Conservation (phyloP, 2,888 invertebrate species). For the Chrysolina haemoptera region DNA sequence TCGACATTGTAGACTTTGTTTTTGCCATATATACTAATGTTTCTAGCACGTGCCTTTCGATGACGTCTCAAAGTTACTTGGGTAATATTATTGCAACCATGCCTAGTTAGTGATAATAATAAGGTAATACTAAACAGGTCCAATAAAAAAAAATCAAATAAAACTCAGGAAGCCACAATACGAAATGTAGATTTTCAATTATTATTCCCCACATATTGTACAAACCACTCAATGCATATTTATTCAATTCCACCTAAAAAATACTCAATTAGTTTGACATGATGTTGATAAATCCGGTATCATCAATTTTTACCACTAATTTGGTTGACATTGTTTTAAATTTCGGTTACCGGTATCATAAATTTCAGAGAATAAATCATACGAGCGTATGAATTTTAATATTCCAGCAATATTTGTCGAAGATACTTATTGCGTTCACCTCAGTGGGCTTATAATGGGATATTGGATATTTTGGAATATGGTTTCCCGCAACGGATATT, state of each 20-base stretch:
- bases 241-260: not conserved
- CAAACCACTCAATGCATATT: not conserved
- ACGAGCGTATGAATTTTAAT: slow-evolving; percentile 28
- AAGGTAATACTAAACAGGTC: too few relatives aligned
- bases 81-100: too few relatives aligned
- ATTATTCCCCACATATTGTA: not conserved
- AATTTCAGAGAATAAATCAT: slow-evolving; percentile 35
- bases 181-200: not conserved
- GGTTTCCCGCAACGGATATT: slow-evolving; percentile 44
- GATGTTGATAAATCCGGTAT: not conserved
- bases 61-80: too few relatives aligned
- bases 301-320: not conserved
- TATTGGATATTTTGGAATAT: slow-evolving; percentile 43
- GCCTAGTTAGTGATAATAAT: too few relatives aligned
- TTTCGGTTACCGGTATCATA: slow-evolving; percentile 17
- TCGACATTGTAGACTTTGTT: too few relatives aligned
- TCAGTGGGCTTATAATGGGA: slow-evolving; percentile 38
- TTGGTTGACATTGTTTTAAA: slow-evolving; percentile 4
- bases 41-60: too few relatives aligned
- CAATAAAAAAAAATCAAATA: too few relatives aligned
- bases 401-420: slow-evolving; percentile 36
- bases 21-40: too few relatives aligned
- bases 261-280: not conserved
- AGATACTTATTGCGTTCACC: slow-evolving; percentile 39
- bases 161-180: not conserved